These are phyloP conservation scores for Lophura nycthemera DNA, from an alignment of 2,113 vertebrate genomes.

Conservation along the genomic window DNA sequence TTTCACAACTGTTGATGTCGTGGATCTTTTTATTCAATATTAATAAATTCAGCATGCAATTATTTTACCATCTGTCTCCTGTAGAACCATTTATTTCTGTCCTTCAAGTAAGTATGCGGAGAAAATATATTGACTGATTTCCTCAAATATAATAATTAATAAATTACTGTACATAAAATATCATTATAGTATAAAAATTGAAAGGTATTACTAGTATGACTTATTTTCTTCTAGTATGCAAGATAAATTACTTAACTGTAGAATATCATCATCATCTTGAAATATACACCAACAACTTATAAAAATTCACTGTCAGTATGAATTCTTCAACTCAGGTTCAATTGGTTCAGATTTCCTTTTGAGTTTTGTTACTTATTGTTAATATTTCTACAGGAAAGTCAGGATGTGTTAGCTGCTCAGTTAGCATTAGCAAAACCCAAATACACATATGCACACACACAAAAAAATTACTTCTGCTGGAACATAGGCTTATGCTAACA, in stretches of 20 bases:
- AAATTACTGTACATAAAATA: not conserved
- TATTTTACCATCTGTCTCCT: conserved; percentile 59
- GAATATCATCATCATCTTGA: not conserved
- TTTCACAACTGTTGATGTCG: conserved; percentile 14
- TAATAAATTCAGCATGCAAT: conserved; percentile 35
- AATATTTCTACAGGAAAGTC: not conserved
- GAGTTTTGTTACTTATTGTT: not conserved
- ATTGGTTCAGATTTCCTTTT: not conserved
- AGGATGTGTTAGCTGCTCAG: not conserved
- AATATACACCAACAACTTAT: not conserved
- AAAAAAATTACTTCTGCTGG: not conserved
- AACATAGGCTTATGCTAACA: not conserved
- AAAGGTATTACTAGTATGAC: not conserved
- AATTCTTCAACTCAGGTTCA: not conserved
- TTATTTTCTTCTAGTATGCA: not conserved
- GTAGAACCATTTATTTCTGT: not conserved
- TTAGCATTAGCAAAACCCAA: not conserved
- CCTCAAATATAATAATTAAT: not conserved
- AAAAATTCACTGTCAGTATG: not conserved
- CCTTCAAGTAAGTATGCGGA: not conserved
- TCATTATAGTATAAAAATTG: not conserved
- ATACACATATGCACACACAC: not conserved
- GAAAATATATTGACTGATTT: not conserved
- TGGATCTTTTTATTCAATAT: not conserved
- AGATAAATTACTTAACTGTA: not conserved